Base-by-base conservation (phyloP, 2,113 vertebrate genomes). In the Choloepus hoffmanni region DNA sequence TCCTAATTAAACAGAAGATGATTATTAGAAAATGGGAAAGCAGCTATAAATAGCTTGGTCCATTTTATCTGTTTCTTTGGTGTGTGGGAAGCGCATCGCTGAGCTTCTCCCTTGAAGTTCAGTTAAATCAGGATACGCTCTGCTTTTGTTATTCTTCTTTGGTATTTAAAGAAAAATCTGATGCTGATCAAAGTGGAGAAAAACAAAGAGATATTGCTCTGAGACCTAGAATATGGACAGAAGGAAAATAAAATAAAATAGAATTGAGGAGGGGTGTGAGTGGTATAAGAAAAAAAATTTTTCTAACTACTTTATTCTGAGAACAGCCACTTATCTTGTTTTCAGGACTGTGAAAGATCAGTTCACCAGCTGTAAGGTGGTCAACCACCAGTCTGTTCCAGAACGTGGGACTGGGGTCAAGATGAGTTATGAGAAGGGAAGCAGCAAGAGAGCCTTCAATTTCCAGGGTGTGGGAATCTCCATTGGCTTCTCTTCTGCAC, bases 1-100 rank as follows among this genome's bases (percentile, higher is more conserved):
- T 36, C 63, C 96, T 91, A 63, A 97, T 98, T 98, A 94, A 97
- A 65, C 74, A 89, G 79, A 90, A 84, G 73, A 24, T 95, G 97
- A 97, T 97, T 97, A 96, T 36, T 36, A 36, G 36, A 94, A 97
- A 97, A 89, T 68, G 68, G 76, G 63, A 87, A 94, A 67, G 88
- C 12, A 53, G 72, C 96, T 97, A 93, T 92, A 97, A 98, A 98
- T 97, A 95, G 90, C 33, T 6, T 36, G 33, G 92, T 77, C 36
- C 50, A 36, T 36, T 97, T 97, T 96, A 65, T 97, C 87, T 95
- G 72, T 78, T 86, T 96, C 60, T 96, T 74, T 24, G 2, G 96
- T 96, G 77, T 93, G 84, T 89, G 28, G 92, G 85, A 85, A 96
- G 81, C 97, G 21, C 24, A 77, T 79, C 2, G 0, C 83, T 92